Conservation (phyloP, 2,113 vertebrate species). For the Microcebus lehilahytsara region DNA sequence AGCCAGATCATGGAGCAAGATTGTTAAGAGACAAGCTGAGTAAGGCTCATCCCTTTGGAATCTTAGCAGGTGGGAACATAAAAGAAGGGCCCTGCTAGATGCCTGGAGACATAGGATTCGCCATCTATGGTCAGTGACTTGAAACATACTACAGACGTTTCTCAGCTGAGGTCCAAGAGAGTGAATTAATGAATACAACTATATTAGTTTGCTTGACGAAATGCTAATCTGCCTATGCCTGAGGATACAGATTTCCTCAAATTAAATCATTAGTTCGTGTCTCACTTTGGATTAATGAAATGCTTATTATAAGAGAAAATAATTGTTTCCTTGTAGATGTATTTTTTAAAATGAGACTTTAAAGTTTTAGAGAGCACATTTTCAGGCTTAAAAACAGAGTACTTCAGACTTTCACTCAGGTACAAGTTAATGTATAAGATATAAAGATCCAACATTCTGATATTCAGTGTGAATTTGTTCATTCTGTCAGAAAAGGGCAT, state of each 20-base stretch:
- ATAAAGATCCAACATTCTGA: background rate
- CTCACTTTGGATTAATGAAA: background rate
- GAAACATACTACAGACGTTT: background rate
- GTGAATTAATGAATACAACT: background rate
- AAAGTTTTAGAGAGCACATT: background rate
- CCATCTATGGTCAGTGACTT: background rate
- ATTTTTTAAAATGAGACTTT: slow-evolving; percentile 11
- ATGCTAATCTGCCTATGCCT: background rate
- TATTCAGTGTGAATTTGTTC: background rate
- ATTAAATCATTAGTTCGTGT: background rate
- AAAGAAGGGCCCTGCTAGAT: background rate
- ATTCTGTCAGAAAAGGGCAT: background rate
- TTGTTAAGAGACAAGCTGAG: background rate
- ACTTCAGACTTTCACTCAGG: background rate
- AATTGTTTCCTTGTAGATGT: background rate
- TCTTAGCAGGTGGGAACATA: background rate
- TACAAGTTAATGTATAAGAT: background rate
- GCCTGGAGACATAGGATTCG: background rate
- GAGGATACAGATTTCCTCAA: background rate
- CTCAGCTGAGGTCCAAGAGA: background rate
- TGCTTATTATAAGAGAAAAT: background rate
- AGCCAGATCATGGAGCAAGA: background rate
- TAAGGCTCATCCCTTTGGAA: background rate
- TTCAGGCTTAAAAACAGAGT: background rate
- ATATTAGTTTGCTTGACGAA: background rate